phyloP scores from a whole-genome alignment of 1,140 invertebrate genomes.

The Nasonia longicornis region DNA sequence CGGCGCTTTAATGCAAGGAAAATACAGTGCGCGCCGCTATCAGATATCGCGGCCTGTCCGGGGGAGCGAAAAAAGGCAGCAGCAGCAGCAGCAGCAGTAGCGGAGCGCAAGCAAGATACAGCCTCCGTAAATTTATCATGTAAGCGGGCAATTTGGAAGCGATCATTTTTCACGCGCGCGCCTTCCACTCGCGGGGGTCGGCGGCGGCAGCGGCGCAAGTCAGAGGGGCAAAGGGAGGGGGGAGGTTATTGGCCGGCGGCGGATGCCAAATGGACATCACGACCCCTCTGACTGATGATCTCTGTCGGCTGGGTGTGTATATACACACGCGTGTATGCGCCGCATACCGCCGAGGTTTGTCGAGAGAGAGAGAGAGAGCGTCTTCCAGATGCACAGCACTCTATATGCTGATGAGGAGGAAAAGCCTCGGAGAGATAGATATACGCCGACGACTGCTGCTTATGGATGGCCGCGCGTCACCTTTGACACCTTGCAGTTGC shows the following conservation, averaged over 20 bases:
- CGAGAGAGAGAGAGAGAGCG: neutral
- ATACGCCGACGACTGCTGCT: constrained; percentile 22
- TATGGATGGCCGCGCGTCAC: constrained; percentile 36
- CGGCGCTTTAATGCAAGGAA: constrained; percentile 18
- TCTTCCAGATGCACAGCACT: constrained; percentile 51
- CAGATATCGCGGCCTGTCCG: neutral
- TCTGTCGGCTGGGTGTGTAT: constrained; percentile 51
- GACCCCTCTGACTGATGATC: constrained; percentile 66
- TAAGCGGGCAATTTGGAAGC: constrained; percentile 68
- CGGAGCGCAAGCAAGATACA: neutral
- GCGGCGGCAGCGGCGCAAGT: neutral
- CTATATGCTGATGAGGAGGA: constrained; percentile 64
- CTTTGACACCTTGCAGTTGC: constrained; percentile 23
- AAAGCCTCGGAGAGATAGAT: neutral
- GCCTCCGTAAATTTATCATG: constrained; percentile 68
- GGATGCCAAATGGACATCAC: constrained; percentile 67
- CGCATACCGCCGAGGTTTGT: neutral
- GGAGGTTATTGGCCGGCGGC: constrained; percentile 65
- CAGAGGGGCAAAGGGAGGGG: constrained; percentile 44
- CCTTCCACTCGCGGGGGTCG: constrained; percentile 31
- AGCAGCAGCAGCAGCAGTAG: neutral
- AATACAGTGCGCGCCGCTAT: neutral
- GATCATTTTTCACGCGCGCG: constrained; percentile 69
- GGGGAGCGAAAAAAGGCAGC: constrained; percentile 3
- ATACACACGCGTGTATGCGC: constrained; percentile 48